Evolutionary conservation across 2,888 invertebrate genomes (phyloP).

Genomic region (Mythimna impura): DNA sequence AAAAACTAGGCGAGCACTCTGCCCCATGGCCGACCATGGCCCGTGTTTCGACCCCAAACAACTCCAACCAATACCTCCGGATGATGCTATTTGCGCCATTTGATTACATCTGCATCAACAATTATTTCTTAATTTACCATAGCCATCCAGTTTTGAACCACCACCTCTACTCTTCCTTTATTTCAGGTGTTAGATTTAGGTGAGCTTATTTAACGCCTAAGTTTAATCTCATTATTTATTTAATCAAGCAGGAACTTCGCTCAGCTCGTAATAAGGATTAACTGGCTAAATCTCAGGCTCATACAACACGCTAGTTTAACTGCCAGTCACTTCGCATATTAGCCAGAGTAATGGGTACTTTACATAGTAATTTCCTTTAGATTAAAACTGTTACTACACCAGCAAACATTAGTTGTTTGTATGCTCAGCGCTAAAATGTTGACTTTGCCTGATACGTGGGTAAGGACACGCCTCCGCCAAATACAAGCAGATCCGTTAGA

Average conservation of each 20-base stretch:
- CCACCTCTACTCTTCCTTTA: neutral
- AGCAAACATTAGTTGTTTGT: conserved; percentile 51
- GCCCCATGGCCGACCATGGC: too few species aligned
- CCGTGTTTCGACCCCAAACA: neutral
- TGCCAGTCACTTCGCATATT: conserved; percentile 55
- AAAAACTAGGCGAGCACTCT: too few species aligned
- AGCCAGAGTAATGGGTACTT: conserved; percentile 53
- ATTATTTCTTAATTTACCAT: neutral
- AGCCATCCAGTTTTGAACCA: neutral
- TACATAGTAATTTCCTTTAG: conserved; percentile 64
- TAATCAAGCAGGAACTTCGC: conserved; percentile 27
- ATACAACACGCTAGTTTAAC: conserved; percentile 45
- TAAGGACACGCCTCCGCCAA: conserved; percentile 24
- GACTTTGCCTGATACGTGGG: conserved; percentile 38
- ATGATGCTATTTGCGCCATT: neutral
- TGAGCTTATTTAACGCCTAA: neutral
- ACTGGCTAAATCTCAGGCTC: conserved; percentile 19
- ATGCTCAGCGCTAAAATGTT: conserved; percentile 61
- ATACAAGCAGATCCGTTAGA: conserved; percentile 28
- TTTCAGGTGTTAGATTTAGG: neutral
- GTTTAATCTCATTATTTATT: conserved; percentile 15
- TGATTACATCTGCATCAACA: neutral
- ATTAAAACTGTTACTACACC: conserved; percentile 57
- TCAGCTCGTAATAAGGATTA: conserved; percentile 18
- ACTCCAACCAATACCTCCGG: neutral